Percentiles rank a stretch among this genome's conserved stretches.
These are phyloP conservation scores for Ophion obscuratus DNA, from an alignment of 2,888 invertebrate genomes.

Conservation along the genomic window DNA sequence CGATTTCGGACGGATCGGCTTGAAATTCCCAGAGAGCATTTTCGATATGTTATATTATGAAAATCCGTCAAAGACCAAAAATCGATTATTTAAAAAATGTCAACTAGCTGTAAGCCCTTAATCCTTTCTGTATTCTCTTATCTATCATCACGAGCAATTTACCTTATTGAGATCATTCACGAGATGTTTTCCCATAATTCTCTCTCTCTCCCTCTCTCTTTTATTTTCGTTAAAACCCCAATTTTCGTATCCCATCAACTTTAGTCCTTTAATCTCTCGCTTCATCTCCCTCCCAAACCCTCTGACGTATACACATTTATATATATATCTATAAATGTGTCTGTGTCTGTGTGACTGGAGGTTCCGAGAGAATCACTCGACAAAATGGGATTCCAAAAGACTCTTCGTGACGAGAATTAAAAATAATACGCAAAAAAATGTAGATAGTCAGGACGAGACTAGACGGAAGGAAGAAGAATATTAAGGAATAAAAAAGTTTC, in stretches of 20 bases:
- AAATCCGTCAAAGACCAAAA: too few relatives aligned
- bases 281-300: conserved; percentile 21
- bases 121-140: background rate
- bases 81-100: too few relatives aligned
- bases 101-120: too few relatives aligned
- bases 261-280: conserved; percentile 50
- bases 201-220: conserved; percentile 1
- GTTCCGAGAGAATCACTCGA: conserved; percentile 42
- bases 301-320: conserved; percentile 22
- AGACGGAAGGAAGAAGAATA: conserved; percentile 49
- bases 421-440: conserved; percentile 14
- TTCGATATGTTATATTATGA: too few relatives aligned
- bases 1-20: too few relatives aligned
- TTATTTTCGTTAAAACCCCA: background rate
- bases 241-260: conserved; percentile 42
- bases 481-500: conserved; percentile 59
- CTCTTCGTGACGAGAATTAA: conserved; percentile 59
- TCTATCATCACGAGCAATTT: conserved; percentile 19
- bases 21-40: too few relatives aligned
- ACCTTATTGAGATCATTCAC: conserved; percentile 16
- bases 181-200: conserved; percentile 6
- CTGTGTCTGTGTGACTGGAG: conserved; percentile 21
- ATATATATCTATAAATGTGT: conserved; percentile 1
- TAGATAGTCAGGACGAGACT: conserved; percentile 26
- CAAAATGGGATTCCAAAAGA: conserved; percentile 47